These are phyloP conservation scores for Sarcoramphus papa DNA, from an alignment of 2,797 vertebrate species.

Conservation along the genomic window DNA sequence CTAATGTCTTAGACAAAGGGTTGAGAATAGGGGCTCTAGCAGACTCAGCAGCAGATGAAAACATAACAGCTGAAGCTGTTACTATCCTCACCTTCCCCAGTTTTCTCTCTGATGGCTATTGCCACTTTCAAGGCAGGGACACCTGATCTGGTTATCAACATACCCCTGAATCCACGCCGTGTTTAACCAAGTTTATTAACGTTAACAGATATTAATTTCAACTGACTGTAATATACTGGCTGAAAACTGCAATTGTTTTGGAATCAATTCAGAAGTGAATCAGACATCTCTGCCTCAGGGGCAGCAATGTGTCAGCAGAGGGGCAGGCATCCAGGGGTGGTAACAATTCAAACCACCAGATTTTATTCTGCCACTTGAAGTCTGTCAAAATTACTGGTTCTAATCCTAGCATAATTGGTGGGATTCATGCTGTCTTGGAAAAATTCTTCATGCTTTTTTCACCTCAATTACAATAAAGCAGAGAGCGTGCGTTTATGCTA, in stretches of 20 bases:
- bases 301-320: neutral
- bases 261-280: neutral
- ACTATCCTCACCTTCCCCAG: neutral
- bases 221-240: constrained; percentile 9
- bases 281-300: neutral
- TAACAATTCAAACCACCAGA: neutral
- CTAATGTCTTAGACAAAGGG: neutral
- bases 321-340: neutral
- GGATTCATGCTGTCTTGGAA: neutral
- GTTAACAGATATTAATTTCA: neutral
- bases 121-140: neutral
- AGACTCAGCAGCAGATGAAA: neutral
- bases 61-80: neutral
- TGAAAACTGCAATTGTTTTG: neutral
- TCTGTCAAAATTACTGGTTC: neutral
- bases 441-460: neutral
- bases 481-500: neutral
- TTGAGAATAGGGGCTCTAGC: neutral
- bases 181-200: neutral
- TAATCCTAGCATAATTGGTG: neutral
- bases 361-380: neutral
- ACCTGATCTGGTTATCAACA: neutral
- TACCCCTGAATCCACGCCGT: neutral
- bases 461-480: neutral
- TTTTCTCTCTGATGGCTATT: neutral